phyloP scores from a whole-genome alignment of 2,113 vertebrate species.

The Tragelaphus imberbis region DNA sequence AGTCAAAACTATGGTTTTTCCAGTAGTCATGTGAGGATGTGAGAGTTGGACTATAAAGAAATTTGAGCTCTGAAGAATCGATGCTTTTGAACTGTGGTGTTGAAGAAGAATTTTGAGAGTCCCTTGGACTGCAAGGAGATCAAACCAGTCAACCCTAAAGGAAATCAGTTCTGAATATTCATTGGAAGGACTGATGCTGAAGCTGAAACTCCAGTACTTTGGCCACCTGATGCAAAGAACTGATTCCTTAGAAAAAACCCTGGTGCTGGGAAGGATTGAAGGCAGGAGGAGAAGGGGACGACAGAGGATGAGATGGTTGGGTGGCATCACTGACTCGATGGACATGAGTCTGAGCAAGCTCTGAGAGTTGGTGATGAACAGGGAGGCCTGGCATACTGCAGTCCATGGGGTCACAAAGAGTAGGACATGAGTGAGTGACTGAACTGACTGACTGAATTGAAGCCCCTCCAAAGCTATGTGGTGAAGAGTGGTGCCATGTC shows the following conservation, averaged over 20 bases:
- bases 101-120: background rate
- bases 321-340: background rate
- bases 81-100: background rate
- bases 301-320: background rate
- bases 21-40: background rate
- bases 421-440: rapidly evolving
- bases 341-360: background rate
- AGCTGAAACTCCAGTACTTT: background rate
- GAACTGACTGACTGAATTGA: background rate
- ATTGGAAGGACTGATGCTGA: background rate
- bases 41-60: background rate
- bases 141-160: background rate
- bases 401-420: background rate
- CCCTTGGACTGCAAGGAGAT: background rate
- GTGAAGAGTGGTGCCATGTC: background rate
- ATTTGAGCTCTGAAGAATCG: background rate
- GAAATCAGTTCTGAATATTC: background rate
- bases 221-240: background rate
- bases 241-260: background rate
- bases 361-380: background rate
- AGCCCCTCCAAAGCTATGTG: background rate
- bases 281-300: background rate
- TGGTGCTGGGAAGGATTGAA: background rate
- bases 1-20: background rate
- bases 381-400: background rate